Base-by-base conservation (phyloP, 2,797 vertebrate genomes). In the Onychomys arenicola region DNA sequence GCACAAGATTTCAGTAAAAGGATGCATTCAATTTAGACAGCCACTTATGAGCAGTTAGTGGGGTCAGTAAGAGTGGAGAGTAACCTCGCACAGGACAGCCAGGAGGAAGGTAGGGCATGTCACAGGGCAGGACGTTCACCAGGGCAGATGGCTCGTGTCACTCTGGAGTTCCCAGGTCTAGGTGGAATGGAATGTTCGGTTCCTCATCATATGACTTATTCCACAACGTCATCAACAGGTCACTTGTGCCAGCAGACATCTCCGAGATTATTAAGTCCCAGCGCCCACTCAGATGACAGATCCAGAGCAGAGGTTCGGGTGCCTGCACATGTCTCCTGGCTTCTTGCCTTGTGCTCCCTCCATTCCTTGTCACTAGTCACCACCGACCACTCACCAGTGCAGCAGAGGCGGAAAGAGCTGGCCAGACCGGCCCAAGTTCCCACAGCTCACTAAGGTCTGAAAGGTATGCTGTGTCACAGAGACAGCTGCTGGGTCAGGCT, bases 71-170 rank as follows among this genome's bases (percentile, higher is more conserved):
- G 97, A 84, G 49, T 94, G 57, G 96, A 97, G 96, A 97, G 76
- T 96, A 97, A 96, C 94, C 34, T 97, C 95, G 96, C 96, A 96
- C 93, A n/a, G 73, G 97, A 97, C 49, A 92, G 96, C 23, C 84
- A 61, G 93, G 96, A 61, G 93, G 96, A 89, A 0, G 96, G 95
- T 77, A 2, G 0, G 89, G 10, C 82, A 75, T 29, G 76, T 43
- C 95, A 89, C 73, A 0, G 1, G 46, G 17, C 84, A 89, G 5
- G 0, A 32, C 21, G n/a, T n/a, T n/a, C n/a, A n/a, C n/a, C n/a
- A n/a, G n/a, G n/a, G n/a, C n/a, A n/a, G n/a, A n/a, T n/a, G n/a
- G 1, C 0, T 0, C 82, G 92, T 75, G 94, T 57, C 73, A 93
- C 37, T 52, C 52, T 2, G 13, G 14, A 32, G 93, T 86, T 97